A percentile compares a stretch with the other conserved stretches of the same genome.
Conservation (phyloP, 2,797 vertebrate species). For the Helarctos malayanus region DNA sequence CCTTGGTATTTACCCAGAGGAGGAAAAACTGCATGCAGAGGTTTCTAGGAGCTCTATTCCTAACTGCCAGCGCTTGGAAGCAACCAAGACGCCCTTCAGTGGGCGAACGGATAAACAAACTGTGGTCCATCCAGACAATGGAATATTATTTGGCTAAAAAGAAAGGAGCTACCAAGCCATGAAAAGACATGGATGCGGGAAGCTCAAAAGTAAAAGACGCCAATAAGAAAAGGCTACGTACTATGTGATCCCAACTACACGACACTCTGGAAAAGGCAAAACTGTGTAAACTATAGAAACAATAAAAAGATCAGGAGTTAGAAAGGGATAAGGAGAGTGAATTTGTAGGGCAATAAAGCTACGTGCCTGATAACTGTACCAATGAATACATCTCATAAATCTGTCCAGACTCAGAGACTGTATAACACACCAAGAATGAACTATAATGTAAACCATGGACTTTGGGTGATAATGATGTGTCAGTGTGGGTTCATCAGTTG, state of each 20-base stretch:
- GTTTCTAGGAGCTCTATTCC: neutral
- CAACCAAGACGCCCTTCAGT: neutral
- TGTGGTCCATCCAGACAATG: neutral
- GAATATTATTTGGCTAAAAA: neutral
- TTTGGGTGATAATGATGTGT: neutral
- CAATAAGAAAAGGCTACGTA: neutral
- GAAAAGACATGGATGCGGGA: neutral
- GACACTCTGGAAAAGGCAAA: neutral
- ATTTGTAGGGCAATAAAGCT: neutral
- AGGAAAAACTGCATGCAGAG: neutral
- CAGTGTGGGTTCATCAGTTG: neutral
- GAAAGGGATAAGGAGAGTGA: neutral
- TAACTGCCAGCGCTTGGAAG: neutral
- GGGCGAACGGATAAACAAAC: neutral
- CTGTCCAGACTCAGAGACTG: neutral
- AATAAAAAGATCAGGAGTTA: neutral
- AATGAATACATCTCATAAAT: neutral
- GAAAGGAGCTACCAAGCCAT: neutral
- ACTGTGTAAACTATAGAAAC: neutral
- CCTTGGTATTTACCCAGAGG: neutral
- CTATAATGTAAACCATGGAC: neutral
- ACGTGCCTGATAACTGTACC: neutral
- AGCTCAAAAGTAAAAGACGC: neutral
- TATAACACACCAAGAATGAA: neutral
- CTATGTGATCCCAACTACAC: neutral